Evolutionary conservation across 1,140 invertebrate species (phyloP).

Genomic region (Brachionus koreanus): DNA sequence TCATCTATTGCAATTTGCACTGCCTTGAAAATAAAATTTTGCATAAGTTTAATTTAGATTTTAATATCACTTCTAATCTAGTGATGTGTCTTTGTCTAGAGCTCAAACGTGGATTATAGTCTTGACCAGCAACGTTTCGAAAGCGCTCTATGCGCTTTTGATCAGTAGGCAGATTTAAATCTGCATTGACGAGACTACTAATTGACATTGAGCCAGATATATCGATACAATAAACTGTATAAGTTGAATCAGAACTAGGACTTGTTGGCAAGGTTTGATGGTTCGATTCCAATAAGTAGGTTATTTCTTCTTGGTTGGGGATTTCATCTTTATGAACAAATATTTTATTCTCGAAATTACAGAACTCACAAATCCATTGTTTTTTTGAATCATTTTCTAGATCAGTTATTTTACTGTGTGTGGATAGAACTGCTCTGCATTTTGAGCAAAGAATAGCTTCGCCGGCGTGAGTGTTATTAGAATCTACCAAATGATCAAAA

Average conservation of each 20-base stretch:
- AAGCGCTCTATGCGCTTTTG: slow-evolving; percentile 49
- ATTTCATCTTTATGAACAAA: slow-evolving; percentile 53
- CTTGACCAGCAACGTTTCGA: slow-evolving; percentile 45
- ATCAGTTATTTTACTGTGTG: slow-evolving; percentile 47
- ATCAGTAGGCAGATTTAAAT: slow-evolving; percentile 51
- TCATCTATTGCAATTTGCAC: slow-evolving; percentile 56
- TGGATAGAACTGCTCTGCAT: slow-evolving; percentile 52
- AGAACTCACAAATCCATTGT: slow-evolving; percentile 56
- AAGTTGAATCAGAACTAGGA: slow-evolving; percentile 50
- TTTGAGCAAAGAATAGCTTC: slow-evolving; percentile 50
- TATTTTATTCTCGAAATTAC: slow-evolving; percentile 49
- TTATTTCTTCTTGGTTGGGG: slow-evolving; percentile 51
- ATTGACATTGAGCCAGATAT: slow-evolving; percentile 57
- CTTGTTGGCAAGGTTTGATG: slow-evolving; percentile 48
- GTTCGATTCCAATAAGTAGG: slow-evolving; percentile 52
- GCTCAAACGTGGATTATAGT: slow-evolving; percentile 47
- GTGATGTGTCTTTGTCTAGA: slow-evolving; percentile 49
- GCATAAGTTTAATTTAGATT: slow-evolving; percentile 48
- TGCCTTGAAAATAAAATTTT: slow-evolving; percentile 52
- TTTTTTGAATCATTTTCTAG: slow-evolving; percentile 17
- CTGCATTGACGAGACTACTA: slow-evolving; percentile 50
- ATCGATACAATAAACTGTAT: slow-evolving; percentile 55
- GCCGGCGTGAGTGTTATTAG: slow-evolving; percentile 55
- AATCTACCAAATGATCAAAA: slow-evolving; percentile 50
- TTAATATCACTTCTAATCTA: slow-evolving; percentile 47